Evolutionary conservation across 1,140 invertebrate species (phyloP), one percentile per base, ranked within the genome.

Genomic region (Phocides pigmalion): DNA sequence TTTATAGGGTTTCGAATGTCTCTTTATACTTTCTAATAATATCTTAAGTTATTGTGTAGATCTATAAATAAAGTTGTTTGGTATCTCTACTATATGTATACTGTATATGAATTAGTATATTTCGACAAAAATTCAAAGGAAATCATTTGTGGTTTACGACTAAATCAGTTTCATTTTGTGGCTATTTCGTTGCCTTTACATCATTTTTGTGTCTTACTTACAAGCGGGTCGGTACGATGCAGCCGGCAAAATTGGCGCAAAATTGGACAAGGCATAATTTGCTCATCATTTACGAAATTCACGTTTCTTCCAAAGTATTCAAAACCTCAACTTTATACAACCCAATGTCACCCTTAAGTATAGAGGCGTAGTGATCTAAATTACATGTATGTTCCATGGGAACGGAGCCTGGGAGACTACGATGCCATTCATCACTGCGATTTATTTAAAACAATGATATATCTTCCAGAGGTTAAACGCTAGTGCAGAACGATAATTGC

Each of bases 221-320:
- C 19, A 56, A 44, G 25, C 56, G 53, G 39, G 46, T 16, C 46
- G 17, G 17, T 37, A 35, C 66, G 63, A 70, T 65, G 61, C 67
- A 64, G 63, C 64, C 74, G 73, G 70, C 80, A 64, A 85, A 84
- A 87, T 87, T 83, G 79, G 72, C 73, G 71, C 72, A 76, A 84
- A 85, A 87, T 85, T 85, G 79, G 74, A 71, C 68, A 73, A 72
- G 68, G 63, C 71, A 79, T 74, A 87, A 87, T 82, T 81, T 82
- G 76, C 73, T 69, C 74, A 66, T 72, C 68, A 77, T 83, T 78
- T 79, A 71, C 67, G 54, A 73, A 74, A 69, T 66, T 69, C 58
- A 22, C 58, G 44, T 39, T 61, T 49, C 44, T 47, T 49, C 56
- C 56, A 22, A 19, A 46, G 58, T 62, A 50, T 62, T 62, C 47